Conservation (phyloP, 2,888 invertebrate species). For the Nymphalis c-album region DNA sequence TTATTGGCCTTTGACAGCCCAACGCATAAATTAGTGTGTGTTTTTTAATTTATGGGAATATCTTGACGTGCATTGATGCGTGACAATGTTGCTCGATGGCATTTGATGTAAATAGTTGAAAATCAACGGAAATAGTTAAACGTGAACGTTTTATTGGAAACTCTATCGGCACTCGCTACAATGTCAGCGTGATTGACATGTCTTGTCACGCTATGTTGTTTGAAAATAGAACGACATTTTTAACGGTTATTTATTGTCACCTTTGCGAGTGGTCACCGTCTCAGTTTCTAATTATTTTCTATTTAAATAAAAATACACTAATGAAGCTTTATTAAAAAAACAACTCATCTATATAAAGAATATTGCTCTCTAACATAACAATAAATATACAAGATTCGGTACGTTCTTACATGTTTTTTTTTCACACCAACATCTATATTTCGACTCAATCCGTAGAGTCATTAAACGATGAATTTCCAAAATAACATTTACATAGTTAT, state of each 20-base stretch:
- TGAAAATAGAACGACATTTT: slow-evolving; percentile 11
- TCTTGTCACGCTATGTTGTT: slow-evolving; percentile 7
- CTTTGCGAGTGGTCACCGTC: not conserved
- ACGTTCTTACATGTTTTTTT: no score
- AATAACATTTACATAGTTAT: slow-evolving; percentile 18
- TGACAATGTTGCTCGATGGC: slow-evolving; percentile 4
- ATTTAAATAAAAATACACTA: not conserved
- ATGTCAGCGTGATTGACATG: slow-evolving; percentile 19
- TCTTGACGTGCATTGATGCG: not conserved
- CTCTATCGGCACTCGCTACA: slow-evolving; percentile 9
- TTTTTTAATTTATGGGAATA: slow-evolving; percentile 4
- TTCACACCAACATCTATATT: not conserved
- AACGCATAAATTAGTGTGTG: slow-evolving; percentile 18
- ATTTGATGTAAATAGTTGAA: slow-evolving; percentile 11
- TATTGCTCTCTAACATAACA: no score
- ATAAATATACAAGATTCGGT: no score
- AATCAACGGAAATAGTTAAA: slow-evolving; percentile 5
- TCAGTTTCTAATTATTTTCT: not conserved
- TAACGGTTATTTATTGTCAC: slow-evolving; percentile 13
- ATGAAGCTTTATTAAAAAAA: no score
- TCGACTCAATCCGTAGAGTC: not conserved
- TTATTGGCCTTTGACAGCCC: slow-evolving; percentile 14
- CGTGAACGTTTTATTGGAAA: slow-evolving; percentile 5
- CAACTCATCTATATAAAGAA: no score
- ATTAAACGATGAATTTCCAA: not conserved